Percentiles rank a stretch among this genome's conserved stretches.
These are phyloP conservation scores for Ridgeia piscesae DNA, from an alignment of 1,140 invertebrate species.

Conservation along the genomic window DNA sequence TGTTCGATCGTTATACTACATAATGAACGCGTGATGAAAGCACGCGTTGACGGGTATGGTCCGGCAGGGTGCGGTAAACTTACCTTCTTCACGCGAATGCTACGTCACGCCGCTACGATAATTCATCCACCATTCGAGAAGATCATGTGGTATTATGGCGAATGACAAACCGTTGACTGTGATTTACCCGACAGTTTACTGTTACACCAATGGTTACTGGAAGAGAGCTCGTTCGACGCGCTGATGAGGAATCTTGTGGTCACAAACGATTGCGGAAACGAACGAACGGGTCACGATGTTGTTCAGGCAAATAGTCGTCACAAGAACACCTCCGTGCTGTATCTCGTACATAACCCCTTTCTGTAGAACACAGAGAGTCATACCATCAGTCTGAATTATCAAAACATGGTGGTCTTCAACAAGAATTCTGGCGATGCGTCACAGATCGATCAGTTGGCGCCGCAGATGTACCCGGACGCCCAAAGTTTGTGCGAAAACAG, in stretches of 20 bases:
- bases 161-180: neutral
- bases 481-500: neutral
- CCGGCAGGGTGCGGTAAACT: neutral
- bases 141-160: neutral
- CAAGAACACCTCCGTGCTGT: neutral
- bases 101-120: neutral
- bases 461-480: neutral
- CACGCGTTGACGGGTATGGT: neutral
- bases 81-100: neutral
- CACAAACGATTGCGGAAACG: neutral
- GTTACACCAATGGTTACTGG: neutral
- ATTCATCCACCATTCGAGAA: neutral
- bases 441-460: neutral
- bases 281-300: neutral
- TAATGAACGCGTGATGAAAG: neutral
- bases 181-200: neutral
- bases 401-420: slow-evolving; percentile 1
- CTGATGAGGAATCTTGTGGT: neutral
- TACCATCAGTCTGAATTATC: slow-evolving; percentile 12
- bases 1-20: neutral
- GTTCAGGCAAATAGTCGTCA: neutral
- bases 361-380: neutral
- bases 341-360: neutral
- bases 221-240: neutral
- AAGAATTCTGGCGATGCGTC: neutral